Evolutionary conservation across 2,113 vertebrate genomes (phyloP).

Genomic region (Brevimyrus niger): DNA sequence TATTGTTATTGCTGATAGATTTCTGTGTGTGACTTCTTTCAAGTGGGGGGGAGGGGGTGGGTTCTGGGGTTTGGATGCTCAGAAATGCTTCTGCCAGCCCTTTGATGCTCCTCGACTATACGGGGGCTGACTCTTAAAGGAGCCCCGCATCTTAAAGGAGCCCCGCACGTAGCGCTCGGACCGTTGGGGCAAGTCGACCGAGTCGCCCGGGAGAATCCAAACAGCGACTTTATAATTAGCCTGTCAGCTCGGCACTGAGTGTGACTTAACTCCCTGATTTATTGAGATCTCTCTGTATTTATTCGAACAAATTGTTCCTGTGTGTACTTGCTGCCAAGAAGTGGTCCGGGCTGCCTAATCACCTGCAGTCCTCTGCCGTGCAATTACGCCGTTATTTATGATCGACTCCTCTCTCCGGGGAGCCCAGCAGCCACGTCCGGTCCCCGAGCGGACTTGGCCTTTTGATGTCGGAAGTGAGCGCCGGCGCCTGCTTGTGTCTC

Average conservation of each 20-base stretch:
- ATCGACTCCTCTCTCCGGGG: background rate
- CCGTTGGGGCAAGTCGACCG: slow-evolving; percentile 46
- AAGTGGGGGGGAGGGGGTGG: background rate
- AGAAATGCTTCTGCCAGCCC: slow-evolving; percentile 27
- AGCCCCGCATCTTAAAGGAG: slow-evolving; percentile 28
- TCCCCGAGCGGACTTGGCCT: background rate
- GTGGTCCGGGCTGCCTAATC: background rate
- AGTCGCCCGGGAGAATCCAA: slow-evolving; percentile 34
- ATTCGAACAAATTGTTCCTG: slow-evolving; percentile 22
- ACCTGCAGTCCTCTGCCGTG: background rate
- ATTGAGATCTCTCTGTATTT: slow-evolving; percentile 26
- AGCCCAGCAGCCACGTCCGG: background rate
- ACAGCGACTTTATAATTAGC: slow-evolving; percentile 52
- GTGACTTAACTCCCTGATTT: slow-evolving; percentile 45
- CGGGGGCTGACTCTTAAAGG: slow-evolving; percentile 23
- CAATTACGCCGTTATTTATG: slow-evolving; percentile 15
- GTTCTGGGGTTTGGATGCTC: background rate
- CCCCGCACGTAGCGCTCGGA: slow-evolving; percentile 29
- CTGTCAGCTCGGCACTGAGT: slow-evolving; percentile 40
- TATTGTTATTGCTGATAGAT: background rate
- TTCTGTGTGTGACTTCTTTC: background rate
- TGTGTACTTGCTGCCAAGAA: slow-evolving; percentile 16
- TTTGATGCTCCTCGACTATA: slow-evolving; percentile 34
- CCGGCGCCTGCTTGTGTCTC: slow-evolving; percentile 48
- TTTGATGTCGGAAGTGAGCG: background rate